These are phyloP conservation scores for Daubentonia madagascariensis DNA, from an alignment of 2,113 vertebrate species.

Conservation along the genomic window DNA sequence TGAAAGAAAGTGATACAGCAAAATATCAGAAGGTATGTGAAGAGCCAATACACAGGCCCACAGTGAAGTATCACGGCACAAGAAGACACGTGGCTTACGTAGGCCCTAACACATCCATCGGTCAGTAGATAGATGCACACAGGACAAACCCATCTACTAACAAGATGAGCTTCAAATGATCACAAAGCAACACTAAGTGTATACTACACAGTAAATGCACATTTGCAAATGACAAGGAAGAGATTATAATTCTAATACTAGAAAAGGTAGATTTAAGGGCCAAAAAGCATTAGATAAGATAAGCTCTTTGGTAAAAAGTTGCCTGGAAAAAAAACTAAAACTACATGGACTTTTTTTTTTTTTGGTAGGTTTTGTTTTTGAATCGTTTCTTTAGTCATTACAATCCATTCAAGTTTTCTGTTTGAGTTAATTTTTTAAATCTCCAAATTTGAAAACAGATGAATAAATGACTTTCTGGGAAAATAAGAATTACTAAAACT, in stretches of 20 bases:
- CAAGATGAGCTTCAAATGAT: not conserved
- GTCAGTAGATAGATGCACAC: rapidly evolving
- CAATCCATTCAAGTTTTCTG: not conserved
- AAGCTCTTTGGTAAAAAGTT: not conserved
- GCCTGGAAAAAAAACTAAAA: not conserved
- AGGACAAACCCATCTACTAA: not conserved
- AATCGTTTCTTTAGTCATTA: not conserved
- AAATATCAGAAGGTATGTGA: not conserved
- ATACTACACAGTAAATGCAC: not conserved
- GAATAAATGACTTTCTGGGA: not conserved
- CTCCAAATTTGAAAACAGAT: not conserved
- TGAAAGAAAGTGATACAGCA: not conserved
- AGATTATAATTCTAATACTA: not conserved
- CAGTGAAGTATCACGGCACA: rapidly evolving
- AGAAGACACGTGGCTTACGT: not conserved
- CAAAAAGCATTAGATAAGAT: not conserved
- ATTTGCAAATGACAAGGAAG: too few species aligned
- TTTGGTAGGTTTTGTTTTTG: not conserved
- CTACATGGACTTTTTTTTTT: not conserved
- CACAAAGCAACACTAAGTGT: not conserved
- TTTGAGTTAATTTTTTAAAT: not conserved
- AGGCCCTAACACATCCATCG: rapidly evolving
- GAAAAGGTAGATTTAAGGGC: not conserved
- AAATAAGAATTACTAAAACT: not conserved
- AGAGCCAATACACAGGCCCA: not conserved